Evolutionary conservation across 2,888 invertebrate genomes (phyloP), one percentile per base, ranked within the genome.

Genomic region (Loripinus fragilis): DNA sequence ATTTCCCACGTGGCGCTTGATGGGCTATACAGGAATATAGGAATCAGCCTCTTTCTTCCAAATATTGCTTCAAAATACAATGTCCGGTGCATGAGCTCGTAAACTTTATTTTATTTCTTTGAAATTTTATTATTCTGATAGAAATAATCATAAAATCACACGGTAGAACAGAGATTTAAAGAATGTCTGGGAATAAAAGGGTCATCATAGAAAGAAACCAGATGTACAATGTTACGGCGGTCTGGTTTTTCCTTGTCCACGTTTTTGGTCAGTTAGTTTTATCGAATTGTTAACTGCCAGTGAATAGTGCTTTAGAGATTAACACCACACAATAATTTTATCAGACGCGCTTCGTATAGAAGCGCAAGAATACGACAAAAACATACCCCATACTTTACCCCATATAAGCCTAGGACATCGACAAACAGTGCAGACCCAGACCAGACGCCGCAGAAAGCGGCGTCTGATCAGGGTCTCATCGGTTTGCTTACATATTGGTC

Each of bases 71-170:
- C 33, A 60, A 60, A 60, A 60, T 60, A 60, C 60, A 65, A 74
- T 73, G 81, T 76, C 74, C 81, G 76, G 78, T 78, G 78, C 76
- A 76, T 71, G 78, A 76, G 78, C 64, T 71, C 83, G 64, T 83
- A 83, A 83, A 83, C 83, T 76, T 73, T 80, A 67, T 76, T 69
- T 73, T 52, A 55, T 33, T 68, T 68, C 73, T 74, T 77, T 77
- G 68, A 73, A 38, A 75, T 80, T 83, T 80, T 74, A 78, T 73
- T 83, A 78, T 83, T 80, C 75, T 80, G 83, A 83, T 71, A 52
- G 83, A 78, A 78, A 80, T 78, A 80, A 80, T 80, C 76, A 83
- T 83, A 83, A 83, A 83, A 83, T 83, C 83, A 80, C 83, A 80
- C 76, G 83, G 80, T 80, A 83, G 78, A 78, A 64, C 52, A 70